Evolutionary conservation across 1,140 invertebrate genomes (phyloP).

Genomic region (Microplitis demolitor): DNA sequence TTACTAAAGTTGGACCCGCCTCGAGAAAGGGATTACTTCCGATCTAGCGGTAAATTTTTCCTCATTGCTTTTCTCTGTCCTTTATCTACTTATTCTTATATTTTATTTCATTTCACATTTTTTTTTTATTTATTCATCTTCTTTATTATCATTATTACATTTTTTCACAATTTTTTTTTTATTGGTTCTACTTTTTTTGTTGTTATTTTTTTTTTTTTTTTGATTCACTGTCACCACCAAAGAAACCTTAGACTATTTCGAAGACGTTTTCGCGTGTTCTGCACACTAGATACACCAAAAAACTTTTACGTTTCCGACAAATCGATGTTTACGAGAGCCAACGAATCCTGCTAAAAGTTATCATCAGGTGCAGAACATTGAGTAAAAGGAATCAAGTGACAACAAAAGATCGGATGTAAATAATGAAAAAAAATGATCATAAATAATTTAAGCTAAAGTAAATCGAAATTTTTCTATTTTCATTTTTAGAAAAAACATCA

Average conservation of each 20-base stretch:
- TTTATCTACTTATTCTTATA: background rate
- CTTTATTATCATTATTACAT: background rate
- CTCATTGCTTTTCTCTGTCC: background rate
- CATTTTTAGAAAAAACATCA: too few species aligned
- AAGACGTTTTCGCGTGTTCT: background rate
- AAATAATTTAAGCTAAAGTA: too few species aligned
- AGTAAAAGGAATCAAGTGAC: conserved; percentile 12
- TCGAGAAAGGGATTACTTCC: conserved; percentile 33
- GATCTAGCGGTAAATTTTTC: conserved; percentile 30
- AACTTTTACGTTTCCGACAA: conserved; percentile 31
- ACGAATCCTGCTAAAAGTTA: conserved; percentile 35
- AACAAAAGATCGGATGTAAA: conserved; percentile 28
- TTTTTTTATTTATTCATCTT: background rate
- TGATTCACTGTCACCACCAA: conserved; percentile 14
- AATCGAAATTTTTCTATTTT: too few species aligned
- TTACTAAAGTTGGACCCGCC: conserved; percentile 20
- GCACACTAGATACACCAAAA: background rate
- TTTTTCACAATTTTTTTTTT: background rate
- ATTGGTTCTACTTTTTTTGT: background rate
- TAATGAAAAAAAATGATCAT: too few species aligned
- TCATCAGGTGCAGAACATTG: background rate
- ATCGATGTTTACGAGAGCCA: conserved; percentile 43
- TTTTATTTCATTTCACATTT: background rate
- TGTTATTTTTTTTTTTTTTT: background rate
- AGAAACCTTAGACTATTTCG: background rate